phyloP scores from a whole-genome alignment of 2,797 vertebrate species.

The Vultur gryphus region DNA sequence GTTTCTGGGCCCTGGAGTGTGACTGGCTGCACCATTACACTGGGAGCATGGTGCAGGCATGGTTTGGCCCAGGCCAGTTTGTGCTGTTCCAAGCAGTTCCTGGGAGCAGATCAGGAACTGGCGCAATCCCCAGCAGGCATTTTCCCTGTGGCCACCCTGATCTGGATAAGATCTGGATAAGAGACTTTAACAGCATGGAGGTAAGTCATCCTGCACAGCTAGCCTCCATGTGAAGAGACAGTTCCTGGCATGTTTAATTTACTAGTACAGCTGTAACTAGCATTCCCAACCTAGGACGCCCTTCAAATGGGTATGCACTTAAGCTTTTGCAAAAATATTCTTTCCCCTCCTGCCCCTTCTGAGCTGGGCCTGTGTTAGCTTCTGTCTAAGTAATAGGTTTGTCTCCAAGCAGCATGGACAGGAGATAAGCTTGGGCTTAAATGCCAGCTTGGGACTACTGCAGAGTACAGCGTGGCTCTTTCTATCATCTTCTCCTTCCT shows the following conservation, averaged over 20 bases:
- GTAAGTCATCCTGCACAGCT: not conserved
- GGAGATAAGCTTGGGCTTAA: not conserved
- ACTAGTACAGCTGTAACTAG: not conserved
- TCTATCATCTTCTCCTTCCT: not conserved
- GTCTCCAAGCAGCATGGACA: not conserved
- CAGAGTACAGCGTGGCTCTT: not conserved
- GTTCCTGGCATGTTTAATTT: not conserved
- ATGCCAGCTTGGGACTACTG: not conserved
- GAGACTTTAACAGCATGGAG: not conserved
- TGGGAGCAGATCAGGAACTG: not conserved
- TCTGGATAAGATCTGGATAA: not conserved
- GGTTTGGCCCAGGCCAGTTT: not conserved
- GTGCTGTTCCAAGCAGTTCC: not conserved
- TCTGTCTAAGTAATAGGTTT: not conserved
- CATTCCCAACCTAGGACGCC: fast-evolving
- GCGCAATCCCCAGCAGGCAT: not conserved
- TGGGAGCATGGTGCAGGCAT: too few relatives aligned
- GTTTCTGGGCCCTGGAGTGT: not conserved
- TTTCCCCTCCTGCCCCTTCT: not conserved
- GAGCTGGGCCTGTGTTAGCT: not conserved
- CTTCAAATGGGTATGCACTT: not conserved
- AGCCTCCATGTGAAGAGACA: not conserved
- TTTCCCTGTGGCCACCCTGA: not conserved
- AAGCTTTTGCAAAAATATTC: not conserved
- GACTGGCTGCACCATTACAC: not conserved